These are phyloP conservation scores for Zaprionus bogoriensis DNA, from an alignment of 2,888 invertebrate genomes.

Conservation along the genomic window DNA sequence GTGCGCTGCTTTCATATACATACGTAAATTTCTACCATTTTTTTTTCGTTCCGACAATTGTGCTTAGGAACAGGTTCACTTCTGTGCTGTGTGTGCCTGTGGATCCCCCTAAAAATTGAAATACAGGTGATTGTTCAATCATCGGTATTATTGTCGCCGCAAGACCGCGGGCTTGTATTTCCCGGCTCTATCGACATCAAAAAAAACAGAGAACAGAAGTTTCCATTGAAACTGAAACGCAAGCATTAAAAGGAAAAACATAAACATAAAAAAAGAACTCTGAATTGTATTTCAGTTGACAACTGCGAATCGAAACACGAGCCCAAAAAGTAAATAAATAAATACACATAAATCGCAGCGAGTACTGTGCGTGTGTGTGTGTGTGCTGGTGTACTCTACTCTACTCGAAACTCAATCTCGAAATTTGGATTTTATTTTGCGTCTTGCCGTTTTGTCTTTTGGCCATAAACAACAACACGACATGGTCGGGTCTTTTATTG, in stretches of 20 bases:
- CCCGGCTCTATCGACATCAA: not conserved
- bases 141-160: conserved; percentile 14
- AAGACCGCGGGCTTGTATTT: too few relatives aligned
- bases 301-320: conserved; percentile 35
- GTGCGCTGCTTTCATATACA: too few relatives aligned
- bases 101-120: conserved; percentile 24
- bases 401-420: not conserved
- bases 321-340: conserved; percentile 33
- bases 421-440: not conserved
- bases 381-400: not conserved
- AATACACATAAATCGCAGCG: conserved; percentile 3
- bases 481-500: conserved; percentile 49
- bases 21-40: too few relatives aligned
- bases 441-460: conserved; percentile 5
- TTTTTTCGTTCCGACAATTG: conserved; percentile 1
- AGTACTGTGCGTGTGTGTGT: not conserved
- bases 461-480: conserved; percentile 18
- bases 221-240: conserved; percentile 41
- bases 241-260: conserved; percentile 31
- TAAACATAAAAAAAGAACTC: conserved; percentile 27
- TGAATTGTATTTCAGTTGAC: conserved; percentile 37
- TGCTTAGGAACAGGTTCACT: too few relatives aligned
- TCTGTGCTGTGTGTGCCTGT: not conserved
- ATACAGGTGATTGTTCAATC: not conserved
- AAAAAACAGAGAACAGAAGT: conserved; percentile 17